Conservation (phyloP, 2,797 vertebrate genomes). For the Sternotherus odoratus region DNA sequence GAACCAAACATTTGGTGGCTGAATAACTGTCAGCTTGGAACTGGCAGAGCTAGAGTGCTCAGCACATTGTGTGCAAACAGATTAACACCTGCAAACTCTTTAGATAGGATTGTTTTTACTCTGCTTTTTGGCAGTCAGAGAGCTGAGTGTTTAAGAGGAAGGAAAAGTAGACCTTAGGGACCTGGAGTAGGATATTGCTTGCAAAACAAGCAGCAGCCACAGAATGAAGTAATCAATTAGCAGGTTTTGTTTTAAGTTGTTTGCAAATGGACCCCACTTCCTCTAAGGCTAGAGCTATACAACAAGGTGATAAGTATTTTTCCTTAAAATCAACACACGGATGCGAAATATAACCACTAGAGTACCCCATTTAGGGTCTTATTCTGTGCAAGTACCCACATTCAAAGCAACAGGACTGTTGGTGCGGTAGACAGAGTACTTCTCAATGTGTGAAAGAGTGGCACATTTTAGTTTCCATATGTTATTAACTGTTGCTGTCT, state of each 20-base stretch:
- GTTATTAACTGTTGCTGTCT: neutral
- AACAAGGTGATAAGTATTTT: neutral
- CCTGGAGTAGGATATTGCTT: neutral
- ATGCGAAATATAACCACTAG: slow-evolving; percentile 11
- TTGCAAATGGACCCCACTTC: slow-evolving; percentile 3
- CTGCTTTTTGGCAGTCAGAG: neutral
- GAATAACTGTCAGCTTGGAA: neutral
- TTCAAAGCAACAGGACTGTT: neutral
- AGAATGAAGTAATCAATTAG: slow-evolving; percentile 51
- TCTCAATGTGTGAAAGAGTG: neutral
- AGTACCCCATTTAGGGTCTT: slow-evolving; percentile 2
- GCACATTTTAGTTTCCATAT: neutral
- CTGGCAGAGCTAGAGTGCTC: neutral
- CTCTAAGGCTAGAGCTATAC: slow-evolving; percentile 49
- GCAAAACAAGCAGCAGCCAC: neutral
- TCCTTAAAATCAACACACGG: neutral
- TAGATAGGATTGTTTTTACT: neutral
- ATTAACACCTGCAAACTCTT: slow-evolving; percentile 18
- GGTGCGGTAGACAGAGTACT: neutral
- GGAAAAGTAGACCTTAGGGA: neutral
- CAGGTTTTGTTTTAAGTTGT: slow-evolving; percentile 57
- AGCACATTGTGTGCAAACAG: neutral
- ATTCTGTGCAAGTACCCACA: slow-evolving; percentile 54
- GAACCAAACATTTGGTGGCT: neutral
- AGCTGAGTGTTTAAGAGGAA: neutral